These are phyloP conservation scores for Macrochelys suwanniensis DNA, from an alignment of 2,797 vertebrate genomes.

Conservation along the genomic window DNA sequence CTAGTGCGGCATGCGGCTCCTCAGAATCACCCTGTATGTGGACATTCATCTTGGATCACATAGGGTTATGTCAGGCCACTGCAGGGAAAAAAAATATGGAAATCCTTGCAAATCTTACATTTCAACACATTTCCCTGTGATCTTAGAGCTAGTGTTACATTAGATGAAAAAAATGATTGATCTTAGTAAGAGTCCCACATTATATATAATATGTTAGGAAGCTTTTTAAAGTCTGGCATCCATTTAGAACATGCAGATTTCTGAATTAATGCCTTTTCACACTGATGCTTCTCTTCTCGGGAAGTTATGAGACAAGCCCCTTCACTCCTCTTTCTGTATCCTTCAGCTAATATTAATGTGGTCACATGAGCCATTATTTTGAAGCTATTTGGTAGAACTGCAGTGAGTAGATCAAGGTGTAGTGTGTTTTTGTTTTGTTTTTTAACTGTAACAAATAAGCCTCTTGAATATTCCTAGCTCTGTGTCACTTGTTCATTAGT, in stretches of 20 bases:
- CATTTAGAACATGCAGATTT: not conserved
- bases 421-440: not conserved
- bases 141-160: not conserved
- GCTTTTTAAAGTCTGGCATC: not conserved
- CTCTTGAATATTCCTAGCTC: not conserved
- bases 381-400: not conserved
- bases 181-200: not conserved
- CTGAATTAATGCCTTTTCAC: not conserved
- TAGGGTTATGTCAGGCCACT: not conserved
- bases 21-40: not conserved
- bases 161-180: not conserved
- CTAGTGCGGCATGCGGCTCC: not conserved
- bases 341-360: not conserved
- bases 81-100: not conserved
- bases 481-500: not conserved
- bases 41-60: not conserved
- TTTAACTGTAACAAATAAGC: not conserved
- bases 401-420: not conserved
- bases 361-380: not conserved
- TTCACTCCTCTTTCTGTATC: not conserved
- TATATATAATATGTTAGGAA: not conserved
- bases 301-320: not conserved
- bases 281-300: not conserved
- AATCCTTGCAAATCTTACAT: not conserved
- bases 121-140: not conserved